Base-by-base conservation (phyloP, 2,113 vertebrate genomes). In the Cyphomyrus plagiostoma region DNA sequence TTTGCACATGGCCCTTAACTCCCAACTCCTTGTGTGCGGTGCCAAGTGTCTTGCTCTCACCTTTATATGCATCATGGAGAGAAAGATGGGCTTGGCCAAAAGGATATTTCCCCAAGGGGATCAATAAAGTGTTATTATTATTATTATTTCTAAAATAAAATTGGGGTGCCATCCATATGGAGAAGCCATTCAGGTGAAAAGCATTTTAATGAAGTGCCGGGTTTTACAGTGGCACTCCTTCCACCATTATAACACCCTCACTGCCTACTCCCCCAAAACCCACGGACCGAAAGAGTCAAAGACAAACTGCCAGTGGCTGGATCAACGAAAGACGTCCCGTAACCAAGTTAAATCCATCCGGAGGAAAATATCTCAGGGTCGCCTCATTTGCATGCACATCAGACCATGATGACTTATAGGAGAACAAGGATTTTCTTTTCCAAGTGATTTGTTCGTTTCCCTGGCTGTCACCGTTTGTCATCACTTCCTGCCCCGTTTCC, bases 271-370 rank as follows among this genome's bases (percentile, higher is more conserved):
- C 2, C 23, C 1, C 6, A 50, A 87, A 99, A 94, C 98, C 98
- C 95, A 98, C 96, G 0, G 94, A 93, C n/a, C 95, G 97, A 98
- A 89, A 97, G 98, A 95, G 88, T 99, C 98, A 91, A 99, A 93
- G 98, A 98, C 90, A 99, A 98, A 92, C 98, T 97, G 39, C 97
- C 98, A 91, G 93, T 95, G 93, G 98, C 98, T 93, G 98, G 96
- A 95, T 98, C 97, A 95, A 98, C 98, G 98, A 92, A 88, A 92
- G 62, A 94, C 48, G 91, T 84, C 62, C 58, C 11, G 62, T 53
- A 90, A 46, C 88, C 85, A 74, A 58, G 26, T 89, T 62, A 87
- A 89, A 89, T 86, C 87, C 87, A 88, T 87, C 42, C 30, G 1
- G 85, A 89, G 87, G 91, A 92, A 89, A 21, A 39, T 15, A 93